Evolutionary conservation across 2,888 invertebrate genomes (phyloP), one percentile per base, ranked within the genome.

Genomic region (Pseudanteris insignis): DNA sequence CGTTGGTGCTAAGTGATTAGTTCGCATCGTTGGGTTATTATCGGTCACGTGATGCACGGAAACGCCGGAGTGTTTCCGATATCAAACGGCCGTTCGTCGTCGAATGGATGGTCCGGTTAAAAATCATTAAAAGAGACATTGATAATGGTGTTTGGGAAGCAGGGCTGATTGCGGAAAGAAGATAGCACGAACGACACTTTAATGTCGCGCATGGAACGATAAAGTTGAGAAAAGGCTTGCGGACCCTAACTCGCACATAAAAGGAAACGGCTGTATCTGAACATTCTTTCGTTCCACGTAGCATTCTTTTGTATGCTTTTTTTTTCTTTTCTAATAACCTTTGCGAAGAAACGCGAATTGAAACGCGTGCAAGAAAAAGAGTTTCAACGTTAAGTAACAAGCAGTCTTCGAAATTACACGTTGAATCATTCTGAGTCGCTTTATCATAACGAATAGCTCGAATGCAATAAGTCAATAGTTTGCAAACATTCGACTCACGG

Each of bases 111-210:
- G 67, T 67, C 65, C 61, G 65, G 69, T 71, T 71, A 69, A 72
- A 72, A 72, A 72, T 72, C 72, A 72, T 72, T 71, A 72, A 66
- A 65, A 63, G 37, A 25, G 54, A 58, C 62, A 66, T 66, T 71
- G 70, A 71, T 68, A 70, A 70, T 67, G 59, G 67, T 47, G 30
- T 53, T 55, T 63, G n/a, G 64, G 69, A 67, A 55, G 62, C 41
- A 63, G 60, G 48, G 43, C 64, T 61, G 58, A 67, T 64, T 64
- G 65, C 69, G 73, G 71, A 72, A 70, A 65, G 63, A 67, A 71
- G 69, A 72, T 74, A 73, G 70, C 66, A 65, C 64, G 34, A 64
- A 63, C 68, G 67, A 68, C 67, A 70, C 68, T 73, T 69, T 63
- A 68, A 62, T 48, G 43, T 32, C 62, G 34, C 38, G 54, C 59